Evolutionary conservation across 1,140 invertebrate genomes (phyloP).

Genomic region (Macrobrachium nipponense): DNA sequence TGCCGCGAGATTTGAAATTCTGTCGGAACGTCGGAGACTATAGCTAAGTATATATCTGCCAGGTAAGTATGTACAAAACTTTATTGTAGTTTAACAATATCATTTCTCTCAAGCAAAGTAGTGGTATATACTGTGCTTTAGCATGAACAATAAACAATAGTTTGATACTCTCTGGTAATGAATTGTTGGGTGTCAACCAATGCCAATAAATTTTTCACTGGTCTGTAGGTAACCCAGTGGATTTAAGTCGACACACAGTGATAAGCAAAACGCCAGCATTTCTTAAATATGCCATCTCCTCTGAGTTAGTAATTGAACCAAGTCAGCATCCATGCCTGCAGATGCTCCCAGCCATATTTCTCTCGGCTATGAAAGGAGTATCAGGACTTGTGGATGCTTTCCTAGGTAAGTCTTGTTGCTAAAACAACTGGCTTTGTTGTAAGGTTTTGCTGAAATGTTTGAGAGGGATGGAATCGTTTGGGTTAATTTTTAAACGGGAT

Average conservation of each 20-base stretch:
- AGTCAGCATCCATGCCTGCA: conserved; percentile 92
- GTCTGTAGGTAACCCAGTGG: conserved; percentile 89
- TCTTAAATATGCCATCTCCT: conserved; percentile 72
- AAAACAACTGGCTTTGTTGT: not conserved
- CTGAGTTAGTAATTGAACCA: conserved; percentile 78
- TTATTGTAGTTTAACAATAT: no score
- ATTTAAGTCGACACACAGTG: conserved; percentile 86
- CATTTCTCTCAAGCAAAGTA: no score
- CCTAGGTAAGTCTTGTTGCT: conserved; percentile 78
- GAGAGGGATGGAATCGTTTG: no score
- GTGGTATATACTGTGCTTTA: no score
- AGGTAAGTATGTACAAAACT: no score
- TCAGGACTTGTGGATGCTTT: conserved; percentile 95
- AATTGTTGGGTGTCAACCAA: no score
- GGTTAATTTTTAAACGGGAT: no score
- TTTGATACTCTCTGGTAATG: no score
- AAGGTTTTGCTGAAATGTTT: not conserved
- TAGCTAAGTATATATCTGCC: no score
- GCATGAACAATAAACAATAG: no score
- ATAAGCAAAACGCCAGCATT: conserved; percentile 89
- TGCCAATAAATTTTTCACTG: conserved; percentile 1
- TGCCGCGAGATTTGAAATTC: no score
- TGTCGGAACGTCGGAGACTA: no score
- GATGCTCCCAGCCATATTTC: conserved; percentile 88
- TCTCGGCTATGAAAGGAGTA: conserved; percentile 92